These are phyloP conservation scores for Girardia tigrina DNA, from an alignment of 2,888 invertebrate genomes.

Conservation along the genomic window DNA sequence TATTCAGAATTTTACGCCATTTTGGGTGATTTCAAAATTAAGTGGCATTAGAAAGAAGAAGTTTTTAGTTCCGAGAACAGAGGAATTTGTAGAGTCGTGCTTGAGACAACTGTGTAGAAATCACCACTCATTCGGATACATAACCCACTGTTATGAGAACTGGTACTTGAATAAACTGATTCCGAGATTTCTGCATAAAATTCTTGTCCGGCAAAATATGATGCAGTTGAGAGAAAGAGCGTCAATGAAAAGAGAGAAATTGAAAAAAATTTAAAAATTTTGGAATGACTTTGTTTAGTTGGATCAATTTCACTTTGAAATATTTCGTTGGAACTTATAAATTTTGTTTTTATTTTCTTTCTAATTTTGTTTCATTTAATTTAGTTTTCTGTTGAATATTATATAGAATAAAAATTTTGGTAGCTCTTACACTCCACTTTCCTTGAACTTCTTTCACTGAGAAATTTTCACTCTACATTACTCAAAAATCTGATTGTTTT, in stretches of 20 bases:
- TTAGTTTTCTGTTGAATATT: too few species aligned
- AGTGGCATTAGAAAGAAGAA: slow-evolving; percentile 42
- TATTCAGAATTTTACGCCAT: slow-evolving; percentile 59
- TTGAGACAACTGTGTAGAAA: not conserved
- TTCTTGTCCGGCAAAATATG: not conserved
- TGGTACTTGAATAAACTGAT: not conserved
- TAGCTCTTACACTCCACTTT: too few species aligned
- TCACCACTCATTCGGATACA: slow-evolving; percentile 9
- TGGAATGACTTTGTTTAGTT: not conserved
- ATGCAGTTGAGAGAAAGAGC: slow-evolving; percentile 9
- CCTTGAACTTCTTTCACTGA: too few species aligned
- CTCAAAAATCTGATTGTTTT: too few species aligned
- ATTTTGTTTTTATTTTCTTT: too few species aligned
- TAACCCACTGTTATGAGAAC: not conserved
- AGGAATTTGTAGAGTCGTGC: slow-evolving; percentile 41
- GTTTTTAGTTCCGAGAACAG: slow-evolving; percentile 45
- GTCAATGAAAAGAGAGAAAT: not conserved
- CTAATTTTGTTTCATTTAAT: too few species aligned
- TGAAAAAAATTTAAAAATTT: not conserved
- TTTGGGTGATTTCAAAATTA: slow-evolving; percentile 66
- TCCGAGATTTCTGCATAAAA: not conserved
- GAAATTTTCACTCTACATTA: too few species aligned
- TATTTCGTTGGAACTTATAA: too few species aligned
- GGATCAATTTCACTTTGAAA: too few species aligned
- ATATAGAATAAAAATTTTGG: too few species aligned